Evolutionary conservation across 2,113 vertebrate genomes (phyloP).

Genomic region (Melanerpes aurifrons): DNA sequence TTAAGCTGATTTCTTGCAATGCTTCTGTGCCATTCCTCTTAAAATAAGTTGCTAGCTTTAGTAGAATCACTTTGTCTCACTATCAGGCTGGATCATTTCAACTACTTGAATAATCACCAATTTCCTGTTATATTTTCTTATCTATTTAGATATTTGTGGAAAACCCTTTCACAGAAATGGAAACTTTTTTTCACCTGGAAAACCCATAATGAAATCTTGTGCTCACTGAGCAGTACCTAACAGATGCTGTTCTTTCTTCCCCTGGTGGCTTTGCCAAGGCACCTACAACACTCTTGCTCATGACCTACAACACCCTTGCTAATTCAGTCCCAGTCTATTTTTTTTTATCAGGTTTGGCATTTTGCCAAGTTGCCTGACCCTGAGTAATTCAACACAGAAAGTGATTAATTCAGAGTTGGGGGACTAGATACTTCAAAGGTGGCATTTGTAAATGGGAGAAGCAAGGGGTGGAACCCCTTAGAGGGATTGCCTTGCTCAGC

Average conservation of each 20-base stretch:
- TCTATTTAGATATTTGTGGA: not conserved
- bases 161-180: not conserved
- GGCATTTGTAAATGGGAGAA: slow-evolving; percentile 17
- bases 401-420: slow-evolving; percentile 53
- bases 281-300: slow-evolving; percentile 50
- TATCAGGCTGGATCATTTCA: slow-evolving; percentile 1
- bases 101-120: not conserved
- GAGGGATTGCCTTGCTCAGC: not conserved
- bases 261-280: slow-evolving; percentile 25
- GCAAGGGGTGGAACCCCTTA: not conserved
- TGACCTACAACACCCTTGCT: slow-evolving; percentile 59
- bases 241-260: slow-evolving; percentile 45
- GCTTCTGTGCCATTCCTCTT: slow-evolving; percentile 13
- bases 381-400: slow-evolving; percentile 52
- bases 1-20: slow-evolving; percentile 27
- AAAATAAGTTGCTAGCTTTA: slow-evolving; percentile 1
- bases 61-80: not conserved
- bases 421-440: slow-evolving; percentile 59
- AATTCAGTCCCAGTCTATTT: slow-evolving; percentile 52
- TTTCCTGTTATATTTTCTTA: not conserved
- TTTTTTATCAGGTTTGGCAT: slow-evolving; percentile 44
- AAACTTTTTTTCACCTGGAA: slow-evolving; percentile 2
- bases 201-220: slow-evolving; percentile 35
- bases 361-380: slow-evolving; percentile 43
- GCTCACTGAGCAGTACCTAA: slow-evolving; percentile 43